Conservation (phyloP, 2,113 vertebrate species). For the Candoia aspera region DNA sequence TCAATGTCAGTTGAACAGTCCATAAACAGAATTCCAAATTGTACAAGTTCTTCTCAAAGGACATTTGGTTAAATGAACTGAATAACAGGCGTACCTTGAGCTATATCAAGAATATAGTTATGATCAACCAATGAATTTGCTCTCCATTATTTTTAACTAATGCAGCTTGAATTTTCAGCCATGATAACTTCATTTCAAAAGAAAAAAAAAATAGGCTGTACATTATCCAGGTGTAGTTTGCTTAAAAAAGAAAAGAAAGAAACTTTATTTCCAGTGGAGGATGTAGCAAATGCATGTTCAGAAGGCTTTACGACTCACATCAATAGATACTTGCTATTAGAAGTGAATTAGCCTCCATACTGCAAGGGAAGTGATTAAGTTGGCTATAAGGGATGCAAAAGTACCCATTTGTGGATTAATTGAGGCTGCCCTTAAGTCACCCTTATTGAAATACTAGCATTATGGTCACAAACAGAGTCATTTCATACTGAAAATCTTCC, state of each 20-base stretch:
- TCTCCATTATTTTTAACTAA: slow-evolving; percentile 5
- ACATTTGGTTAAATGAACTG: background rate
- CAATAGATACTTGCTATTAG: slow-evolving; percentile 45
- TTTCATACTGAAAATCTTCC: slow-evolving; percentile 48
- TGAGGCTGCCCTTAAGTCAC: slow-evolving; percentile 41
- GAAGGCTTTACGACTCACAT: slow-evolving; percentile 34
- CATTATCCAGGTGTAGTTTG: background rate
- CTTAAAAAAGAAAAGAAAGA: background rate
- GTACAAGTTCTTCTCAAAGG: background rate
- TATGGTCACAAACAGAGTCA: slow-evolving; percentile 45
- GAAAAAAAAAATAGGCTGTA: background rate
- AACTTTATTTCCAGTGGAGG: slow-evolving; percentile 19
- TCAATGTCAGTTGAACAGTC: background rate
- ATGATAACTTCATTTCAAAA: background rate
- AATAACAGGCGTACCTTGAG: background rate
- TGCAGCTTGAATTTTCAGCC: slow-evolving; percentile 5
- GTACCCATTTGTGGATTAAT: slow-evolving; percentile 9
- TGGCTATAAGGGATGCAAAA: background rate
- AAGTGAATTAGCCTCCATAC: slow-evolving; percentile 50
- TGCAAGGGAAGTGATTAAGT: slow-evolving; percentile 56
- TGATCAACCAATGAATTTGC: background rate
- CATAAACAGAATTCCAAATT: slow-evolving; percentile 1
- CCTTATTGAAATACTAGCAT: slow-evolving; percentile 28
- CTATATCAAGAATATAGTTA: background rate
- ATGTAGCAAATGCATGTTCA: slow-evolving; percentile 17